A percentile compares a stretch with the other conserved stretches of the same genome.
These are phyloP conservation scores for Meta bourneti DNA, from an alignment of 2,888 invertebrate genomes.

Conservation along the genomic window DNA sequence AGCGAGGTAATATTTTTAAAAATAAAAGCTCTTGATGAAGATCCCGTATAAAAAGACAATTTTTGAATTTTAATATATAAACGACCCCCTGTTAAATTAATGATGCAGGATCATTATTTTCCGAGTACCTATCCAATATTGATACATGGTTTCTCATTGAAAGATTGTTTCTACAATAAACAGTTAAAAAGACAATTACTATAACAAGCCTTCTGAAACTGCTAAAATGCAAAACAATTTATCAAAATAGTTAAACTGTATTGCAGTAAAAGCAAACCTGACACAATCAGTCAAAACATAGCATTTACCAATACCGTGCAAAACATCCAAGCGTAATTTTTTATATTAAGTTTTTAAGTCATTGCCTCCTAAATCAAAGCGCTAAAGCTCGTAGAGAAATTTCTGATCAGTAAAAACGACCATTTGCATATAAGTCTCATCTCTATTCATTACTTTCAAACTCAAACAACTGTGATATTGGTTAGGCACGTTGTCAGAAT, in stretches of 20 bases:
- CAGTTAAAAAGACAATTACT: too few relatives aligned
- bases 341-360: background rate
- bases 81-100: too few relatives aligned
- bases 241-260: background rate
- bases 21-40: too few relatives aligned
- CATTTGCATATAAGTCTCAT: background rate
- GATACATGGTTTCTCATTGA: too few relatives aligned
- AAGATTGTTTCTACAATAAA: too few relatives aligned
- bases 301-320: background rate
- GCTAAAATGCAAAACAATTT: background rate
- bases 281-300: background rate
- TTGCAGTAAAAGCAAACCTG: background rate
- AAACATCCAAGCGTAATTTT: background rate
- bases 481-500: background rate
- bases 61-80: too few relatives aligned
- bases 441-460: background rate
- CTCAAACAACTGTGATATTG: background rate
- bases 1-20: too few relatives aligned
- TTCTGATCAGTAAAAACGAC: background rate
- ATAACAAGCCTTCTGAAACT: too few relatives aligned
- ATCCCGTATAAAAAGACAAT: too few relatives aligned
- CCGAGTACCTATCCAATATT: too few relatives aligned
- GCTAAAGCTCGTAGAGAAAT: background rate
- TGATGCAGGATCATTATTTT: too few relatives aligned
- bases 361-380: background rate